Evolutionary conservation across 2,113 vertebrate species (phyloP).

Genomic region (Laticauda colubrina): DNA sequence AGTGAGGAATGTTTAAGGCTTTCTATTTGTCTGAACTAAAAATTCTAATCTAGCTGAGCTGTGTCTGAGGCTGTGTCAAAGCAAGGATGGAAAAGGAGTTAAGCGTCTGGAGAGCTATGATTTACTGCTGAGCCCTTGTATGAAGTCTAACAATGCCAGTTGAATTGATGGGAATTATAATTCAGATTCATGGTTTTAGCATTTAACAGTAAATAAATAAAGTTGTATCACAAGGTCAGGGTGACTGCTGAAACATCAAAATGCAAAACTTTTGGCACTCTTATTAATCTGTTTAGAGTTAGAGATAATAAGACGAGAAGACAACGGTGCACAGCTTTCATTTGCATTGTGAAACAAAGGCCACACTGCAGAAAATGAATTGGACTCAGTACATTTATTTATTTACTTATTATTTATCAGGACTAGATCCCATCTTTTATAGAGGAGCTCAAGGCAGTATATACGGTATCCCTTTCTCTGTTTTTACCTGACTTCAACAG

Average conservation of each 20-base stretch:
- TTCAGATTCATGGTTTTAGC: not conserved
- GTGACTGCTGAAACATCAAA: not conserved
- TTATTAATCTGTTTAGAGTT: not conserved
- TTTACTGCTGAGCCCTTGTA: not conserved
- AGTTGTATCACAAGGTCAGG: not conserved
- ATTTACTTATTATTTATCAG: not conserved
- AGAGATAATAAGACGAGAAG: not conserved
- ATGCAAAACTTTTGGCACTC: not conserved
- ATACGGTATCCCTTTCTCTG: not conserved
- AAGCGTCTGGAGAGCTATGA: not conserved
- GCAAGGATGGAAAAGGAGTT: not conserved
- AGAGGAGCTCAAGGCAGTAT: not conserved
- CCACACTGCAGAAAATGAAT: not conserved
- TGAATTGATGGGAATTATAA: not conserved
- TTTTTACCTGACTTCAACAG: not conserved
- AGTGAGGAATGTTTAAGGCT: not conserved
- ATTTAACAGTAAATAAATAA: not conserved
- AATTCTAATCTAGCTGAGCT: not conserved
- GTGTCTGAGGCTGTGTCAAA: not conserved
- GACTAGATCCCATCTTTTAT: not conserved
- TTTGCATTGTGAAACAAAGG: not conserved
- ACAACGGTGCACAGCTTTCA: not conserved
- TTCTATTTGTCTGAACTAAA: not conserved
- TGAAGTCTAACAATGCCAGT: not conserved
- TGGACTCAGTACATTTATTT: not conserved